Conservation (phyloP, 1,140 invertebrate species). For the Saccostrea glomerata region DNA sequence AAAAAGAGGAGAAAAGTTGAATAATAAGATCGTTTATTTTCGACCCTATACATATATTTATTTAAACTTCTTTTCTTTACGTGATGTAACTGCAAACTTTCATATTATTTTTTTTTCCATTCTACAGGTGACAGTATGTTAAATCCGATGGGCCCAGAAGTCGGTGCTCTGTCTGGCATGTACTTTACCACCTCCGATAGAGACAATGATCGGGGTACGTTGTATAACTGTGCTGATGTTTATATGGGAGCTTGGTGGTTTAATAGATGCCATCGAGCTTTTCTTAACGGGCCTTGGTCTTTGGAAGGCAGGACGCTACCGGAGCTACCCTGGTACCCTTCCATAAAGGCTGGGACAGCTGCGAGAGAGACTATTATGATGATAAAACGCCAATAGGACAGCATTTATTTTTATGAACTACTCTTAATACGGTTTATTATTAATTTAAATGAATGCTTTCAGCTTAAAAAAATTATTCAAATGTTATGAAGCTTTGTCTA, state of each 20-base stretch:
- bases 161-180: neutral
- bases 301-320: neutral
- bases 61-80: no score
- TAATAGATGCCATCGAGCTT: neutral
- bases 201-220: neutral
- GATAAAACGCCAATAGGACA: neutral
- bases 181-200: neutral
- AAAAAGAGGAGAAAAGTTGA: neutral
- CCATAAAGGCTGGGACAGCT: neutral
- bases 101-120: neutral
- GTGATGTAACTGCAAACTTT: no score
- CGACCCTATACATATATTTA: no score
- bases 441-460: no score
- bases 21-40: no score
- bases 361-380: neutral
- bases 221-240: neutral
- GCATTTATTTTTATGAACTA: no score
- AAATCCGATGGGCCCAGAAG: neutral
- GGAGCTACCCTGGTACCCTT: neutral
- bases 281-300: neutral
- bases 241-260: neutral
- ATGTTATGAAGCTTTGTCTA: no score
- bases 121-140: neutral
- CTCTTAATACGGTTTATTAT: no score
- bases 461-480: no score